These are phyloP conservation scores for Gastrophysa polygoni DNA, from an alignment of 2,888 invertebrate genomes.

Conservation along the genomic window DNA sequence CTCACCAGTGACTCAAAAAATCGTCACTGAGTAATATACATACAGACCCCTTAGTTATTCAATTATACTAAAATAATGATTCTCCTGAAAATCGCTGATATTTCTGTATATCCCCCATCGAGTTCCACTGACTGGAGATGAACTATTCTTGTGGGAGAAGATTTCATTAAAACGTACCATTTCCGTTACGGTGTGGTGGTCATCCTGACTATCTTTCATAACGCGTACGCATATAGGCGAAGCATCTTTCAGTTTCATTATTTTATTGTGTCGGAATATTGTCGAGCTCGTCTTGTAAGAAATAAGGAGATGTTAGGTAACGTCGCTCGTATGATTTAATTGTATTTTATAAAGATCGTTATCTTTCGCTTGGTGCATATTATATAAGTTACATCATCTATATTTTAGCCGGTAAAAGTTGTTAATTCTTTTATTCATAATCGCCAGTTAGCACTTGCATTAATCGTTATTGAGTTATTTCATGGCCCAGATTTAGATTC, in stretches of 20 bases:
- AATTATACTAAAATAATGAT: not conserved
- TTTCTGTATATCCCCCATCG: not conserved
- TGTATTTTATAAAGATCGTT: slow-evolving; percentile 31
- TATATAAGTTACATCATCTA: slow-evolving; percentile 16
- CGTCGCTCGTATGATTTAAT: slow-evolving; percentile 26
- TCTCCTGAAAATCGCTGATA: not conserved
- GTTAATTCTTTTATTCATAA: slow-evolving; percentile 9
- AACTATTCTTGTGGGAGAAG: slow-evolving; percentile 48
- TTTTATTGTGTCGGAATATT: slow-evolving; percentile 26
- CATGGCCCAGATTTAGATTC: not conserved
- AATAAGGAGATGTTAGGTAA: slow-evolving; percentile 25
- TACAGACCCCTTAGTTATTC: no score
- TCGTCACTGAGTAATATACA: no score
- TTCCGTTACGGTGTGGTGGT: slow-evolving; percentile 48
- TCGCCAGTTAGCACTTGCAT: not conserved
- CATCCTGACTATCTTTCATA: slow-evolving; percentile 38
- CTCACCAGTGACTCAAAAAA: no score
- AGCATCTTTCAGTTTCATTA: slow-evolving; percentile 19
- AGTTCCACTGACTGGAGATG: slow-evolving; percentile 52
- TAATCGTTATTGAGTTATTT: not conserved
- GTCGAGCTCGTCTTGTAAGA: slow-evolving; percentile 13
- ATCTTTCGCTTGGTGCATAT: slow-evolving; percentile 15
- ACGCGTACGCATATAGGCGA: slow-evolving; percentile 5
- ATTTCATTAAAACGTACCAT: slow-evolving; percentile 54
- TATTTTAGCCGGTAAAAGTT: slow-evolving; percentile 23